A percentile compares a stretch with the other conserved stretches of the same genome.
These are phyloP conservation scores for Sarcophaga rosellei DNA, from an alignment of 2,888 invertebrate genomes.

Conservation along the genomic window DNA sequence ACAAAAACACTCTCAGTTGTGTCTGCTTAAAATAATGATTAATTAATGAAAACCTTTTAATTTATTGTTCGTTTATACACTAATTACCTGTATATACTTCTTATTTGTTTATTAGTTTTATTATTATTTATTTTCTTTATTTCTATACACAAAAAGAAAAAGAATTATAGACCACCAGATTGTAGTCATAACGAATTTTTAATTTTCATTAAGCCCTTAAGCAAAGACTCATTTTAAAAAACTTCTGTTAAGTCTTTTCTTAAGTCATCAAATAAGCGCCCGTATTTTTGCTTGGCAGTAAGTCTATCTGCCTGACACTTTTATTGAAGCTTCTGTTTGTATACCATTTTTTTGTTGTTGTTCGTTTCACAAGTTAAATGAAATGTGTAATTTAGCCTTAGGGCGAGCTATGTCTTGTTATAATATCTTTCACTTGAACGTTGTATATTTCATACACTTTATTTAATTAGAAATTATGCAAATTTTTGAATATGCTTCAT, in stretches of 20 bases:
- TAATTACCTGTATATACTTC: conserved; percentile 8
- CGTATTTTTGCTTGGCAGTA: neutral
- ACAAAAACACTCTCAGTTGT: neutral
- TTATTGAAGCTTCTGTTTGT: conserved; percentile 26
- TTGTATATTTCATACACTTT: neutral
- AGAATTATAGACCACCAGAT: neutral
- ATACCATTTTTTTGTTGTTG: neutral
- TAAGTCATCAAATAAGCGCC: neutral
- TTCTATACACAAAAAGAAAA: no score
- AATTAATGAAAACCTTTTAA: conserved; percentile 36
- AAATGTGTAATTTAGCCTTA: conserved; percentile 37
- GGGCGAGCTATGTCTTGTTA: conserved; percentile 2
- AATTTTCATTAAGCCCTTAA: conserved; percentile 3
- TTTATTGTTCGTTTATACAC: conserved; percentile 23
- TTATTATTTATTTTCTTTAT: neutral
- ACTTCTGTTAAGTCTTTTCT: neutral
- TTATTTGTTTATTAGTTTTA: neutral
- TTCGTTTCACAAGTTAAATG: neutral
- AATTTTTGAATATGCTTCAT: conserved; percentile 34
- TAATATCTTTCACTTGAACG: conserved; percentile 13
- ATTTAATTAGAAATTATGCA: conserved; percentile 32
- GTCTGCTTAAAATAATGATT: conserved; percentile 31
- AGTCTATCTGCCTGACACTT: neutral
- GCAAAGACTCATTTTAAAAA: conserved; percentile 1
- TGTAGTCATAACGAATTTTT: conserved; percentile 9